Evolutionary conservation across 2,113 vertebrate species (phyloP).

Genomic region (Egretta garzetta): DNA sequence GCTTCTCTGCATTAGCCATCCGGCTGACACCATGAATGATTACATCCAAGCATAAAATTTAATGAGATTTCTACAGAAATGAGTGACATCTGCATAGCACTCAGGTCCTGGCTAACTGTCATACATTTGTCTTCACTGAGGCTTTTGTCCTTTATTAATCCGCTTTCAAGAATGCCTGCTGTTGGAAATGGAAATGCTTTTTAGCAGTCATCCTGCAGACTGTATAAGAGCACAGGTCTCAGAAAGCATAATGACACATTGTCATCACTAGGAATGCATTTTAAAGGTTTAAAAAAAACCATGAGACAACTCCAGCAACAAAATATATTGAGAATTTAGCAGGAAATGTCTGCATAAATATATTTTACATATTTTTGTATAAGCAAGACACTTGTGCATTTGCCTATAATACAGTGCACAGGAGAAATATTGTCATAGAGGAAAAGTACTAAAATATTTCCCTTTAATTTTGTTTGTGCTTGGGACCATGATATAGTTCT

Average conservation of each 20-base stretch:
- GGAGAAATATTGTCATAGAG: not conserved
- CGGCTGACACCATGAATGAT: constrained; percentile 61
- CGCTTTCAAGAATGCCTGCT: constrained; percentile 37
- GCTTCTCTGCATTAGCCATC: constrained; percentile 13
- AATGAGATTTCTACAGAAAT: constrained; percentile 64
- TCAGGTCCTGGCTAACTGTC: constrained; percentile 41
- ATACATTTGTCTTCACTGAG: constrained; percentile 46
- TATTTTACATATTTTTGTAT: not conserved
- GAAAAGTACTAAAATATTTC: constrained; percentile 6
- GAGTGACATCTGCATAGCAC: constrained; percentile 59
- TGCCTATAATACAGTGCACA: not conserved
- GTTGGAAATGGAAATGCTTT: constrained; percentile 47
- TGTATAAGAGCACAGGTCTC: not conserved
- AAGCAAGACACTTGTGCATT: not conserved
- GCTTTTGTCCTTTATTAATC: constrained; percentile 56
- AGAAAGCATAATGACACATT: constrained; percentile 11
- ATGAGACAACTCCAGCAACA: not conserved
- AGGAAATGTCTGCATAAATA: not conserved
- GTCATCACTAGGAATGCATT: constrained; percentile 8
- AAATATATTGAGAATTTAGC: constrained; percentile 11
- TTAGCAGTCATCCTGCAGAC: constrained; percentile 23
- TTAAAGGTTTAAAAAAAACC: constrained; percentile 23
- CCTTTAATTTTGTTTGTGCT: constrained; percentile 27
- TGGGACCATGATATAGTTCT: not conserved
- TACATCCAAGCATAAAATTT: constrained; percentile 49